Conservation (phyloP, 2,113 vertebrate species). For the Chloropsis hardwickii region DNA sequence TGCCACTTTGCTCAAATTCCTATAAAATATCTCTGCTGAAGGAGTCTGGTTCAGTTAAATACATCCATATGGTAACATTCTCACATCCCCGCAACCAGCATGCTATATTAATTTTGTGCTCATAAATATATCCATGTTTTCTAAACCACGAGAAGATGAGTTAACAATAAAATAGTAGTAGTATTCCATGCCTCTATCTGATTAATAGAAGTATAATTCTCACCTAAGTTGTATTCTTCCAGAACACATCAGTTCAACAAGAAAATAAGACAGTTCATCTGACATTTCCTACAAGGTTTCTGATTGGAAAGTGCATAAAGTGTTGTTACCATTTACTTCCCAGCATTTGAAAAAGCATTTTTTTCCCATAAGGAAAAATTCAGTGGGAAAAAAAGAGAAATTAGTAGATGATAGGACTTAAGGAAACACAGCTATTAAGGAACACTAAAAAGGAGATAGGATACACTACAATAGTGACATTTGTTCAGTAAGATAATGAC, state of each 20-base stretch:
- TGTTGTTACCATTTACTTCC: background rate
- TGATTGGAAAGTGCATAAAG: background rate
- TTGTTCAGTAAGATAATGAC: background rate
- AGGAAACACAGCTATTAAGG: background rate
- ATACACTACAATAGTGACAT: background rate
- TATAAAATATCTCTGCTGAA: slow-evolving; percentile 1
- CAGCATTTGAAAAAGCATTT: background rate
- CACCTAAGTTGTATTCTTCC: background rate
- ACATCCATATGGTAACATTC: slow-evolving; percentile 20
- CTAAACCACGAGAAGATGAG: background rate
- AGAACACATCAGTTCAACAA: background rate
- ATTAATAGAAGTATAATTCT: background rate
- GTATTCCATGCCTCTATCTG: background rate
- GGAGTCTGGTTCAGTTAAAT: slow-evolving; percentile 24
- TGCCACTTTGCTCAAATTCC: background rate
- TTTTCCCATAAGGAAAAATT: background rate
- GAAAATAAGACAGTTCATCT: background rate
- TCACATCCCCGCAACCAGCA: background rate
- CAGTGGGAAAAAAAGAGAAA: background rate
- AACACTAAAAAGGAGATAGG: background rate
- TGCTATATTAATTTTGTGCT: background rate
- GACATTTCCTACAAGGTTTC: background rate
- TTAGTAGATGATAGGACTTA: background rate
- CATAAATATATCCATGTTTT: background rate
- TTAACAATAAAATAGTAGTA: background rate